Base-by-base conservation (phyloP, 1,140 invertebrate species). In the Apis florea region DNA sequence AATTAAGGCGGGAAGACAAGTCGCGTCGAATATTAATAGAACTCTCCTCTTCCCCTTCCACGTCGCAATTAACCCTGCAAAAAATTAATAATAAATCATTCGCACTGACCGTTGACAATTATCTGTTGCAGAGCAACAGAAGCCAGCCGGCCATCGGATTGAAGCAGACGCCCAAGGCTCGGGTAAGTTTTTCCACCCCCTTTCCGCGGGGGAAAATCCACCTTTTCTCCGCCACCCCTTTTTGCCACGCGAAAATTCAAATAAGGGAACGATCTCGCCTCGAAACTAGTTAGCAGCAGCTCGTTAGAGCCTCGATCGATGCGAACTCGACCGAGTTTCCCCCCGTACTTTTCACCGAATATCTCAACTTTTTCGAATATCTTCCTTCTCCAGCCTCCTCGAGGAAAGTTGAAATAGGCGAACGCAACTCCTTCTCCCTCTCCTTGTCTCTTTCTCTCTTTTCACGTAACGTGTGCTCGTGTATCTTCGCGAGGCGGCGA, bases 71-170 rank as follows among this genome's bases (percentile, higher is more conserved):
- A 73, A 64, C 12, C n/a, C 66, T 10, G 31, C 59, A 1, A 21
- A 49, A n/a, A 17, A 40, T 40, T 40, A n/a, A 11, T n/a, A 54
- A 61, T 75, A 70, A 85, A 79, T 51, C 24, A 40, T 72, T 61
- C 51, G 31, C 8, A 19, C 56, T 85, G 70, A 74, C 51, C 31
- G 59, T 74, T 40, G 9, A 78, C 47, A 5, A 24, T 83, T 86
- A 58, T 92, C 31, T 86, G 84, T 95, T 95, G 63, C 94, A 97
- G 96, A 96, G 96, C 84, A 96, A 96, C 88, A 93, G 96, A 88
- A 96, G 96, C 90, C 96, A 97, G 86, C 96, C 96, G 59, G 96
- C 96, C 49, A 96, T 97, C 85, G 96, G 96, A 78, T 89, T 97
- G 74, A 96, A 96, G 88, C 96, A 97, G 89, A 96, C 96, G 63